phyloP scores from a whole-genome alignment of 2,797 vertebrate genomes.

The Pangasius sanitwongsei region DNA sequence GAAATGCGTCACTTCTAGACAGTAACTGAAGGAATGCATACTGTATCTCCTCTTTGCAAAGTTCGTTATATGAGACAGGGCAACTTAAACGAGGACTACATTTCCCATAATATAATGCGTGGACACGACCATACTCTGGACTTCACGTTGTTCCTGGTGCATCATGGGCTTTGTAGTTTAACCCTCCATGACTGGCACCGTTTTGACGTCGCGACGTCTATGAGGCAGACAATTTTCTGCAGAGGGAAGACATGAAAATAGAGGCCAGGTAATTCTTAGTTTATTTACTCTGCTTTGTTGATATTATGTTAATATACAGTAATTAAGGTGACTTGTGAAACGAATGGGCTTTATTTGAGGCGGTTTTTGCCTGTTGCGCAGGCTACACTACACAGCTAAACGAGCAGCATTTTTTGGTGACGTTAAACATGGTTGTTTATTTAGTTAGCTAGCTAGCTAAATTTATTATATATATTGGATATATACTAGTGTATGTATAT shows the following conservation, averaged over 20 bases:
- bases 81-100: conserved; percentile 1
- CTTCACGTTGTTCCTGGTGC: neutral
- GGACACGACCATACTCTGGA: neutral
- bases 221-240: conserved; percentile 73
- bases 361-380: conserved; percentile 55
- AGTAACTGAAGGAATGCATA: conserved; percentile 1
- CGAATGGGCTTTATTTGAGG: neutral
- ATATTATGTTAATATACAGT: neutral
- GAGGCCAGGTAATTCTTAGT: conserved; percentile 73
- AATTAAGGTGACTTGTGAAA: neutral
- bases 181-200: conserved; percentile 63
- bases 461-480: neutral
- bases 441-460: neutral
- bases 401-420: conserved; percentile 12
- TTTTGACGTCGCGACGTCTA: conserved; percentile 52
- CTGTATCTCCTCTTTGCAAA: neutral
- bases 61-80: neutral
- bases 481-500: neutral
- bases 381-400: conserved; percentile 10
- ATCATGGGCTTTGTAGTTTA: conserved; percentile 71
- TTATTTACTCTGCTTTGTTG: neutral
- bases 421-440: conserved; percentile 9
- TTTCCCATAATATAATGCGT: conserved; percentile 61
- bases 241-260: conserved; percentile 78
- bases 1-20: neutral